Evolutionary conservation across 2,113 vertebrate genomes (phyloP), one percentile per base, ranked within the genome.

Genomic region (Alces alces): DNA sequence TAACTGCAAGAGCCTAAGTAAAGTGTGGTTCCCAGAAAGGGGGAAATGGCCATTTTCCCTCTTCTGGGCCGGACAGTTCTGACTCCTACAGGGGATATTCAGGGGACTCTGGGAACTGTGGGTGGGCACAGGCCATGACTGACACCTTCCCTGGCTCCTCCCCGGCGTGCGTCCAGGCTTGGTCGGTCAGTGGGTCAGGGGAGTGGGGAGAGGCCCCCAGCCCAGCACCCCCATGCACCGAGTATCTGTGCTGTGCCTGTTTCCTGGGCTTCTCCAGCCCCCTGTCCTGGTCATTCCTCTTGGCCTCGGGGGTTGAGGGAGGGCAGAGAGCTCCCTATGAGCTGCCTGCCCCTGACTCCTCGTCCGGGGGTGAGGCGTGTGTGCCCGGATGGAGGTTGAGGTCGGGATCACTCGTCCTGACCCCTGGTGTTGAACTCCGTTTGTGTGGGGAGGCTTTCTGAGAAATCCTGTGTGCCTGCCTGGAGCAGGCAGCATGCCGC

Each of bases 391-490:
- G 70, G 8, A 85, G 64, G 30, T 3, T 21, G 11, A 39, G 39
- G 30, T 7, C 36, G 5, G 19, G 25, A 79, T 55, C 55, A 0
- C 60, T 9, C 0, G 2, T n/a, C 3, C 54, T 55, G 52, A 33
- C 64, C 7, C 28, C 12, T 11, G 23, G 43, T 6, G 11, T 5
- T 36, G 30, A 55, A 11, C 7, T 61, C 47, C 3, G 5, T 52
- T 7, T 60, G 70, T 33, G 52, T 30, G 25, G 58, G 79, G 4
- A 7, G 2, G 58, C 30, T 61, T 30, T n/a, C 4, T 2, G 45
- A 25, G 52, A 15, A 30, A 23, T 1, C 36, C 73, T 16, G 14
- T 10, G 30, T 1, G 1, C 55, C n/a, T 14, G 12, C 1, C 2
- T 39, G 85, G 55, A 13, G 47, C 43, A n/a, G 39, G 21, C 19